phyloP scores from a whole-genome alignment of 2,888 invertebrate species.

The Uropetala carovei region DNA sequence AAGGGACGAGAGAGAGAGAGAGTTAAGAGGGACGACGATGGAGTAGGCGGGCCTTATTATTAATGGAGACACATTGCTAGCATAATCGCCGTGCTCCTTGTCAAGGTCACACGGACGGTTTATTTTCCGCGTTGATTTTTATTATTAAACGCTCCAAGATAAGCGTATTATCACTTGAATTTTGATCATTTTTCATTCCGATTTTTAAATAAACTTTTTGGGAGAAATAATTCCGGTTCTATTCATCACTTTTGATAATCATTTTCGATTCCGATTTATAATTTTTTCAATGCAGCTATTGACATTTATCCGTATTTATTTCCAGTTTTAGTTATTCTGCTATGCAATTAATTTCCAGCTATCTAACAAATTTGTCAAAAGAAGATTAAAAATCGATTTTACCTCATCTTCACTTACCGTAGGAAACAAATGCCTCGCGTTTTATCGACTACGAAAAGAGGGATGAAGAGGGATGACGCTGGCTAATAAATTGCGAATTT shows the following conservation, averaged over 20 bases:
- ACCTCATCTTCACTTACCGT: neutral
- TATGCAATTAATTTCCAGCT: neutral
- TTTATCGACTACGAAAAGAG: neutral
- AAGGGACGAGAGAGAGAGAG: neutral
- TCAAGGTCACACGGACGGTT: neutral
- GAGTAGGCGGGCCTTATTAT: neutral
- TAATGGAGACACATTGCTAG: constrained; percentile 1
- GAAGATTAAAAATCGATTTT: neutral
- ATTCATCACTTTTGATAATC: no score
- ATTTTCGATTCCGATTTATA: no score
- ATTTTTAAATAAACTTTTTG: no score
- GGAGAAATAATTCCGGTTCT: no score
- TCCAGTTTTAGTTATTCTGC: neutral
- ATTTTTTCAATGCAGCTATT: no score
- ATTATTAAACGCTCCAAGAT: no score
- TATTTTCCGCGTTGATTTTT: neutral
- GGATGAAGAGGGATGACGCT: neutral
- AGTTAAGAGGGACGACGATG: neutral
- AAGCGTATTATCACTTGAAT: no score
- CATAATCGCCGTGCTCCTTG: neutral
- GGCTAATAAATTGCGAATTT: neutral
- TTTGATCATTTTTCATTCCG: no score
- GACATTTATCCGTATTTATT: neutral
- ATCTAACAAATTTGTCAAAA: neutral
- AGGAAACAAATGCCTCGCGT: neutral